Conservation (phyloP, 1,140 invertebrate species). For the Orussus abietinus region DNA sequence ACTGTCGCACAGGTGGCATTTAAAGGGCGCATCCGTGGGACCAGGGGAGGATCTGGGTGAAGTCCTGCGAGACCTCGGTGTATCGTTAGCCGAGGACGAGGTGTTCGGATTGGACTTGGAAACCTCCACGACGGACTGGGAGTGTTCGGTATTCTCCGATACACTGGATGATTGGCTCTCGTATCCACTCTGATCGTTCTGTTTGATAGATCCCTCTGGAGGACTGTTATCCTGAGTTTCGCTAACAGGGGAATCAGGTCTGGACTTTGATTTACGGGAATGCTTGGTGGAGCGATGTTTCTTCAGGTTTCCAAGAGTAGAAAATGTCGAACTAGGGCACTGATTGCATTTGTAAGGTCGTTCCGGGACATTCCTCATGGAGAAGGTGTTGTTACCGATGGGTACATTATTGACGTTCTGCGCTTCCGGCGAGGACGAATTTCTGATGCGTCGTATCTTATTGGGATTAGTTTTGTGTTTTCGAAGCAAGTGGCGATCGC, state of each 20-base stretch:
- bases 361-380: conserved; percentile 71
- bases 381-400: conserved; percentile 48
- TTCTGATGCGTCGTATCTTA: conserved; percentile 44
- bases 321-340: conserved; percentile 82
- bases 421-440: conserved; percentile 34
- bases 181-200: conserved; percentile 46
- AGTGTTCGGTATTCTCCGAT: conserved; percentile 32
- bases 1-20: conserved; percentile 88
- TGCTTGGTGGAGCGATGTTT: conserved; percentile 75
- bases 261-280: conserved; percentile 40
- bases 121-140: conserved; percentile 19
- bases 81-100: conserved; percentile 20
- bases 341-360: conserved; percentile 79
- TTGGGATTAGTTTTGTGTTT: conserved; percentile 73
- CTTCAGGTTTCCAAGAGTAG: conserved; percentile 73
- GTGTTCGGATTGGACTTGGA: conserved; percentile 7
- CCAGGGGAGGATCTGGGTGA: conserved; percentile 30
- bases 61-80: conserved; percentile 18
- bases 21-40: conserved; percentile 72
- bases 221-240: conserved; percentile 39
- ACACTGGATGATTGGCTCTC: conserved; percentile 49
- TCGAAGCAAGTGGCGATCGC: conserved; percentile 86
- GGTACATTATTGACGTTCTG: conserved; percentile 23
- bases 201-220: conserved; percentile 27
- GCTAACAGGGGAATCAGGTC: conserved; percentile 40